Conservation (phyloP, 2,888 invertebrate species). For the Miltochrista miniata region DNA sequence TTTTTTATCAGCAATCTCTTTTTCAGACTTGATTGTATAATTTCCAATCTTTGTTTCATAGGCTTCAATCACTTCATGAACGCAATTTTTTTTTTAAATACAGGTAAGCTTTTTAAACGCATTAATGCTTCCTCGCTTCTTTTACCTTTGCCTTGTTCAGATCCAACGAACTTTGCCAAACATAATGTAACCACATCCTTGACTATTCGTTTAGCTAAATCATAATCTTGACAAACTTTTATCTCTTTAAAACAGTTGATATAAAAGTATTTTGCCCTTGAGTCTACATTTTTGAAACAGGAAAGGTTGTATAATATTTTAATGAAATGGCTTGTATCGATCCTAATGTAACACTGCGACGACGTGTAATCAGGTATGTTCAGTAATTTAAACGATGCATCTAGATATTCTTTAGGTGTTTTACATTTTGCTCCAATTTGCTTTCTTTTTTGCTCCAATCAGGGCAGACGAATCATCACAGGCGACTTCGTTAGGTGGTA, state of each 20-base stretch:
- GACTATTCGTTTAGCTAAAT: constrained; percentile 3
- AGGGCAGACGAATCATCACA: constrained; percentile 5
- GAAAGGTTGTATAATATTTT: constrained; percentile 3
- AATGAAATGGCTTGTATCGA: too few relatives aligned
- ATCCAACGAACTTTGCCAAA: constrained; percentile 2
- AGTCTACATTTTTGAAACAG: constrained; percentile 7
- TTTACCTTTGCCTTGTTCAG: neutral
- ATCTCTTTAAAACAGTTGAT: constrained; percentile 2
- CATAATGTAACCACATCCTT: constrained; percentile 5
- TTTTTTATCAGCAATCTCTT: neutral
- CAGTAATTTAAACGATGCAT: neutral
- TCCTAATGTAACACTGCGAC: constrained; percentile 3
- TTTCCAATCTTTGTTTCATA: neutral
- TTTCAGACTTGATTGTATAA: neutral
- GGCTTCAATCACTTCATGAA: neutral
- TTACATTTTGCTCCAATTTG: constrained; percentile 2
- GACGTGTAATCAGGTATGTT: neutral
- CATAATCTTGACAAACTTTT: constrained; percentile 2
- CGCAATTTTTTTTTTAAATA: neutral
- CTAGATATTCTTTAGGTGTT: constrained; percentile 4
- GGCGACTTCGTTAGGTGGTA: constrained; percentile 4
- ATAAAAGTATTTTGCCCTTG: constrained; percentile 6
- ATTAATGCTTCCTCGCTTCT: constrained; percentile 4
- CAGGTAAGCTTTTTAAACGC: neutral
- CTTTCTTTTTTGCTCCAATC: constrained; percentile 4